phyloP scores from a whole-genome alignment of 64 coral and sea anemone species.

The Stichodactyla helianthus region DNA sequence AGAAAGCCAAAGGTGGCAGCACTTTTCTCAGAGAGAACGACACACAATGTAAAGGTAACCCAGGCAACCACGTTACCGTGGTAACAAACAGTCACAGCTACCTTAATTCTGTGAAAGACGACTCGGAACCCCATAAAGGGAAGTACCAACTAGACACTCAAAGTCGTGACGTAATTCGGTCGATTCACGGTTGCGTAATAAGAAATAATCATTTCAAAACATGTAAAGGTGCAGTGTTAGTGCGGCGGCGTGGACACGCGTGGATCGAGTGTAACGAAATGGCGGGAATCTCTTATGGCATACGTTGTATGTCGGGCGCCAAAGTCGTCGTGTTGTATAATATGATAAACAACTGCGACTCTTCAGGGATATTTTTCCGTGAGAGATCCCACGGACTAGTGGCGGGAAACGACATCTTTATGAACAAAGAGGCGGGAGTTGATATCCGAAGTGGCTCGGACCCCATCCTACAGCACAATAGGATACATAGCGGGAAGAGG shows the following conservation, averaged over 20 bases:
- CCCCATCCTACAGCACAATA: constrained; percentile 88
- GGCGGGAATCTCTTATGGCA: constrained; percentile 34
- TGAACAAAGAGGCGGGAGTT: constrained; percentile 81
- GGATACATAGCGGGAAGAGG: constrained; percentile 81
- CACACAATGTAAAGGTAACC: constrained; percentile 9
- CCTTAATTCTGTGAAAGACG: constrained; percentile 12
- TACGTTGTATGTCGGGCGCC: constrained; percentile 74
- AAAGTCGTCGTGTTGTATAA: constrained; percentile 84
- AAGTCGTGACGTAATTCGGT: constrained; percentile 69
- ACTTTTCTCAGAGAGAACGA: constrained; percentile 14
- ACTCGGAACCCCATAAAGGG: constrained; percentile 2
- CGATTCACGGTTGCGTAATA: constrained; percentile 84
- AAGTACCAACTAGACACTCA: constrained; percentile 63
- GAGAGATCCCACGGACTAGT: constrained; percentile 81
- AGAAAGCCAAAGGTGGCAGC: neutral
- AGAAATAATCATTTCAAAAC: constrained; percentile 71
- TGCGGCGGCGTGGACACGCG: constrained; percentile 65
- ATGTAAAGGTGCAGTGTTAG: constrained; percentile 69
- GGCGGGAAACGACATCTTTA: constrained; percentile 87
- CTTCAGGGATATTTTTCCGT: constrained; percentile 90
- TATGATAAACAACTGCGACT: constrained; percentile 80
- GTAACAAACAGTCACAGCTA: constrained; percentile 42
- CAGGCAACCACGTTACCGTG: constrained; percentile 50
- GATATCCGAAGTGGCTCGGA: constrained; percentile 95
- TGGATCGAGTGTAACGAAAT: constrained; percentile 97